Conservation (phyloP, 2,888 invertebrate genomes). For the Mythimna lalbum region DNA sequence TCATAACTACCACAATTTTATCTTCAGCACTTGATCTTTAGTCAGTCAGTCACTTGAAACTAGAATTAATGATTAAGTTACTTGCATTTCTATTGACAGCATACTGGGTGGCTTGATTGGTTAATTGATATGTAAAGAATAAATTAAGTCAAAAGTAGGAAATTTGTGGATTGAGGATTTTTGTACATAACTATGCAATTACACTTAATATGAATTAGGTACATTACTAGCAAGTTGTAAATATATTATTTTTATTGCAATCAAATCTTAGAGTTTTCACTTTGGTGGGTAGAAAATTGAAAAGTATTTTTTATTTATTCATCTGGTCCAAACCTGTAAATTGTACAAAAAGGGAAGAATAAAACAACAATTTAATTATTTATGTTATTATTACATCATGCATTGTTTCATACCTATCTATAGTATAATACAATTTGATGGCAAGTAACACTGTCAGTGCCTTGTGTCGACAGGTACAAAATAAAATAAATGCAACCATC, state of each 20-base stretch:
- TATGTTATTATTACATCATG: conserved; percentile 69
- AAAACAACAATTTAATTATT: conserved; percentile 61
- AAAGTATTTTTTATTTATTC: neutral
- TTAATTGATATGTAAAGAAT: neutral
- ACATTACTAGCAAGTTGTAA: conserved; percentile 18
- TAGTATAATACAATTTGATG: conserved; percentile 73
- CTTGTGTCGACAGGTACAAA: conserved; percentile 53
- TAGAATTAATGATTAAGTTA: neutral
- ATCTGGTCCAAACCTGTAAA: conserved; percentile 21
- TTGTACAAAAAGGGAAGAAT: conserved; percentile 51
- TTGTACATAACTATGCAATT: conserved; percentile 30
- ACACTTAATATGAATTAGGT: conserved; percentile 8
- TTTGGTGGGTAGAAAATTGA: neutral
- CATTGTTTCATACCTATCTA: conserved; percentile 69
- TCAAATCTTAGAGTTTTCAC: neutral
- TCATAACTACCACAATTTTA: conserved; percentile 11
- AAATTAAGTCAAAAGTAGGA: neutral
- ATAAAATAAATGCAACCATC: conserved; percentile 68
- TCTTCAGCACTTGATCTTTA: conserved; percentile 4
- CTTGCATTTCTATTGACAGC: conserved; percentile 8
- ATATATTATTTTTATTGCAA: conserved; percentile 10
- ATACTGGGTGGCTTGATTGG: neutral
- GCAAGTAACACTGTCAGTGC: conserved; percentile 71
- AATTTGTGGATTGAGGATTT: conserved; percentile 10
- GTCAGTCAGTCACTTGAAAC: neutral